Evolutionary conservation across 2,888 invertebrate genomes (phyloP), one percentile per base, ranked within the genome.

Genomic region (Drosophila infuscata): DNA sequence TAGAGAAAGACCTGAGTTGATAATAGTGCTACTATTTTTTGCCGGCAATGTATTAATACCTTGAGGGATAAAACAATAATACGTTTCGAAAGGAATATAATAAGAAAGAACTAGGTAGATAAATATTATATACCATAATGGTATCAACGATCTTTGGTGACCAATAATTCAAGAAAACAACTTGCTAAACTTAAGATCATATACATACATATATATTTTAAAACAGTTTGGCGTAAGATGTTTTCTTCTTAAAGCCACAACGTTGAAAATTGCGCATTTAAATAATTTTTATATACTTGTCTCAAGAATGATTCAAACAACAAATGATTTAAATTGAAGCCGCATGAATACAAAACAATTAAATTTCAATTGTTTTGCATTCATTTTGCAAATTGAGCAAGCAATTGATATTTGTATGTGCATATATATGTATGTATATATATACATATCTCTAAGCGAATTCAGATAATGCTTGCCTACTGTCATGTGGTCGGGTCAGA

Each of bases 291-390:
- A 25, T 15, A 25, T 46, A 12, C 15, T 46, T 25, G 25, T 46
- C 25, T 25, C 25, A n/a, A n/a, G 41, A n/a, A 46, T 25, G 25
- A 46, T 25, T 46, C 25, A 8, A 46, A 8, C 46, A 15, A 46
- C 25, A 46, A 46, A 25, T 46, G 2, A 25, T 15, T 46, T 15
- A 8, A 46, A 46, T 46, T 46, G 25, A 46, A 46, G 46, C 46
- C 46, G 4, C 46, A 25, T 46, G 25, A 25, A 46, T 46, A 25
- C 25, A 46, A 46, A 46, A 46, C 46, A 46, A 46, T 46, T 46
- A 25, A 25, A 46, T 25, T 46, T 46, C 25, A 46, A 46, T 46
- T 46, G 46, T 46, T 46, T 8, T 46, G 46, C 46, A 25, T 46
- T 46, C 25, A 25, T 8, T 46, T 46, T 25, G 25, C 46, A 46